Percentiles rank a stretch among this genome's conserved stretches.
Conservation (phyloP, 2,797 vertebrate genomes). For the Oreortyx pictus region DNA sequence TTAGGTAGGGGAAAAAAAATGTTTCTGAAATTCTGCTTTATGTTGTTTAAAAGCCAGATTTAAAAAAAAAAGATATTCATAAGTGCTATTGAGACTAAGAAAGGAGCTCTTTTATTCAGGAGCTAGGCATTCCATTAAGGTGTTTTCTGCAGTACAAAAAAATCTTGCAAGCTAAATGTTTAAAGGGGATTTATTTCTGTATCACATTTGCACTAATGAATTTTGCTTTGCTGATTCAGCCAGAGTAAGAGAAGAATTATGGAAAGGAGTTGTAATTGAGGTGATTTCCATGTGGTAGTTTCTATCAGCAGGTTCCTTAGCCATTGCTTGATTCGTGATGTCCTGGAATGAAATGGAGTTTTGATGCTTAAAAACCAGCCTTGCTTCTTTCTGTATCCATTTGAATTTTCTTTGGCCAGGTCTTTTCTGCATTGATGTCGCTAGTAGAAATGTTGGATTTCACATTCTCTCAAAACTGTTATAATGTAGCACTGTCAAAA, state of each 20-base stretch:
- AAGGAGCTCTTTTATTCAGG: not conserved
- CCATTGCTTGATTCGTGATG: not conserved
- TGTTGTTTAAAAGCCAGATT: not conserved
- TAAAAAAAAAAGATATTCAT: not conserved
- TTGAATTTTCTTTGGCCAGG: not conserved
- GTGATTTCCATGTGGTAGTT: not conserved
- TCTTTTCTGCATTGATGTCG: not conserved
- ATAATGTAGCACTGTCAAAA: not conserved
- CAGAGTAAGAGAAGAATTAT: not conserved
- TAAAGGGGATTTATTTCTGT: not conserved
- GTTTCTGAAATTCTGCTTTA: not conserved
- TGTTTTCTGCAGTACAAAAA: not conserved
- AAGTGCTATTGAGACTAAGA: not conserved
- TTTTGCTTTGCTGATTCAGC: not conserved
- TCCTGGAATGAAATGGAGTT: not conserved
- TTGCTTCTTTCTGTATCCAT: not conserved
- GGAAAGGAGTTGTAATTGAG: not conserved
- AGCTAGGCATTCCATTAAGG: not conserved
- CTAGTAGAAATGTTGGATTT: not conserved
- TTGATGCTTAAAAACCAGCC: not conserved
- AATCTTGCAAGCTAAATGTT: not conserved
- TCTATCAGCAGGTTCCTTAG: not conserved
- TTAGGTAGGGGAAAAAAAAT: not conserved
- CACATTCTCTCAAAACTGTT: not conserved
- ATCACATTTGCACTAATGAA: not conserved